Evolutionary conservation across 2,888 invertebrate species (phyloP), one percentile per base, ranked within the genome.

Genomic region (Eurytoma californica): DNA sequence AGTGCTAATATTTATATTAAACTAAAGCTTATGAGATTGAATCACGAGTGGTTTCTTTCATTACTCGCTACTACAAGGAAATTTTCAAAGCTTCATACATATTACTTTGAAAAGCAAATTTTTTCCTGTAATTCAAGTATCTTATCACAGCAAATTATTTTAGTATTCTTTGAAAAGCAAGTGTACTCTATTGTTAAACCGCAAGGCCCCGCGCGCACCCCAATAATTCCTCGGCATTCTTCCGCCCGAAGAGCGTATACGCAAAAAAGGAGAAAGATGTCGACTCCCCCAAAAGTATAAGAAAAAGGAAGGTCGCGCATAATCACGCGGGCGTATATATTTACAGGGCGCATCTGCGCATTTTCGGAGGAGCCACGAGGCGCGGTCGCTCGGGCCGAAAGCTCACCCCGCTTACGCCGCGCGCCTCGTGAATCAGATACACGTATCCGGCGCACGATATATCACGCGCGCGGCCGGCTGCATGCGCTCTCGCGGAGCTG

Each of bases 381-480:
- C 3, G 60, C 60, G n/a, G 4, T 14, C 30, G 28, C 47, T 7
- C 63, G 47, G 75, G 76, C 51, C 75, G 82, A 85, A 88, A 87
- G 85, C 85, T 87, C 86, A 86, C 86, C 85, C 86, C 85, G 87
- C 87, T 88, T 88, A 88, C 88, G 87, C 85, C 84, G 68, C 39
- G 9, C 39, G 39, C 39, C 57, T 88, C 88, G 87, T 88, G 73
- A 87, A 90, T 90, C 89, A 89, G 89, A 90, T 89, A 88, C 85
- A 88, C 87, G 86, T 88, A 89, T 49, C 55, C 3, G 86, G 87
- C 86, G 87, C 87, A 84, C 63, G 68, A 77, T 73, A 80, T 80
- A 80, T 73, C 60, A 80, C 78, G 72, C 86, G 86, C 86, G 87
- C 86, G 85, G 86, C 86, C 85, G 30, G n/a, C n/a, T 30, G 61